Evolutionary conservation across 2,888 invertebrate species (phyloP).

Genomic region (Lasioglossum zephyrum): DNA sequence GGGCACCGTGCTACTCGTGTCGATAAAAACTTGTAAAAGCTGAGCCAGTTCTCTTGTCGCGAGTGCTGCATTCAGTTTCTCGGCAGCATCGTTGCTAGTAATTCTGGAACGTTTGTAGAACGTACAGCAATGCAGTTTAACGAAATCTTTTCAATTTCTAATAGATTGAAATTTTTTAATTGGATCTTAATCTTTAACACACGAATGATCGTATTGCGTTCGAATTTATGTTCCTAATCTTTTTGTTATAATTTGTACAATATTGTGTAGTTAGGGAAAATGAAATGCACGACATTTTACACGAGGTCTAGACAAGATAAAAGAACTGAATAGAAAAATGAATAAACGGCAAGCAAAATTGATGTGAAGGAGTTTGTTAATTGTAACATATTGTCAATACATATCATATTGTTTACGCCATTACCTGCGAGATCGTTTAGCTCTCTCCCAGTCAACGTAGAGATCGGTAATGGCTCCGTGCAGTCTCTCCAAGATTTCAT

Average conservation of each 20-base stretch:
- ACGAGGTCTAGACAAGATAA: neutral
- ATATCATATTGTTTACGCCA: slow-evolving; percentile 15
- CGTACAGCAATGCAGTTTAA: slow-evolving; percentile 18
- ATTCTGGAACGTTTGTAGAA: slow-evolving; percentile 70
- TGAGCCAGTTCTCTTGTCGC: slow-evolving; percentile 75
- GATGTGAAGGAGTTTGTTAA: slow-evolving; percentile 16
- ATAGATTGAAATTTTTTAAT: neutral
- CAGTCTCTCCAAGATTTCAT: slow-evolving; percentile 76
- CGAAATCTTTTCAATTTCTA: slow-evolving; percentile 8
- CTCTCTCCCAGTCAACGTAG: slow-evolving; percentile 82
- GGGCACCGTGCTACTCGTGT: slow-evolving; percentile 60
- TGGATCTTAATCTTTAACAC: neutral
- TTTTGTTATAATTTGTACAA: slow-evolving; percentile 24
- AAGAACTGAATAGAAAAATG: neutral
- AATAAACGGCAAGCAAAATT: neutral
- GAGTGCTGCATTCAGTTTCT: slow-evolving; percentile 75
- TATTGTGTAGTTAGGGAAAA: neutral
- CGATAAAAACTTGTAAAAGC: slow-evolving; percentile 76
- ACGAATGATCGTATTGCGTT: neutral
- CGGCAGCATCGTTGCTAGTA: slow-evolving; percentile 75
- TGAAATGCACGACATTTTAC: slow-evolving; percentile 5
- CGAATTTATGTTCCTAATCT: slow-evolving; percentile 16
- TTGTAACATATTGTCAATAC: slow-evolving; percentile 27
- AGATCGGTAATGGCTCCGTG: slow-evolving; percentile 78
- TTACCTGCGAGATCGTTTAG: slow-evolving; percentile 80